Conservation (phyloP, 2,113 vertebrate genomes). For the Anhinga rufa region DNA sequence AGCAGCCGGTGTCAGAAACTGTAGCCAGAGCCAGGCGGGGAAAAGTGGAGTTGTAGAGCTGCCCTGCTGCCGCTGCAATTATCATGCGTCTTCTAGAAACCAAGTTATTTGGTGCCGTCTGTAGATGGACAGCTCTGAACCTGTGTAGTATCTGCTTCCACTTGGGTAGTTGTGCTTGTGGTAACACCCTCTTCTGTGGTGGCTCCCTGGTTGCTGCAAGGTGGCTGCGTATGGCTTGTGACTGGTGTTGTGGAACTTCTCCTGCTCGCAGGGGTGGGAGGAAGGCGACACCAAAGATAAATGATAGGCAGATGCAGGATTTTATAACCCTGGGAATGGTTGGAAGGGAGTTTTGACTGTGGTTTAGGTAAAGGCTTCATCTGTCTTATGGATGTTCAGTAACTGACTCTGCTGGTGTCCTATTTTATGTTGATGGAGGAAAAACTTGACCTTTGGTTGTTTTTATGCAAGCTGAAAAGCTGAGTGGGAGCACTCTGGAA, state of each 20-base stretch:
- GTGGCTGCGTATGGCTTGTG: constrained; percentile 32
- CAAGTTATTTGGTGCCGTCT: not conserved
- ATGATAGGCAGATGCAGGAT: not conserved
- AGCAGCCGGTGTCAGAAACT: not conserved
- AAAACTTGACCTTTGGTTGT: not conserved
- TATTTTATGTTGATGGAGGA: not conserved
- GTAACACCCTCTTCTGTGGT: not conserved
- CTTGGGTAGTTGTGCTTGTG: constrained; percentile 28
- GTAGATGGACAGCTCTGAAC: not conserved
- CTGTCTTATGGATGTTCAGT: not conserved
- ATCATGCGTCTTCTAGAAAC: constrained; percentile 32
- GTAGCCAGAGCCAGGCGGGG: not conserved
- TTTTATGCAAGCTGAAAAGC: not conserved
- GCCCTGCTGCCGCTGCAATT: constrained; percentile 10
- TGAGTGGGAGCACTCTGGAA: not conserved
- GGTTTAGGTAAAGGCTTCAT: constrained; percentile 28
- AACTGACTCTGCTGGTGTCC: not conserved
- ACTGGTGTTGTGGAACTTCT: not conserved
- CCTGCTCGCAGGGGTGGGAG: not conserved
- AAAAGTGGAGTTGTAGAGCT: not conserved
- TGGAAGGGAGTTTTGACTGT: constrained; percentile 32
- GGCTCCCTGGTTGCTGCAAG: not conserved
- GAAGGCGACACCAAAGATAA: not conserved
- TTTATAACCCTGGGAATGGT: not conserved
- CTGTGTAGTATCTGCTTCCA: constrained; percentile 27